Conservation (phyloP, 1,140 invertebrate species). For the Mycetomoellerius zeteki region DNA sequence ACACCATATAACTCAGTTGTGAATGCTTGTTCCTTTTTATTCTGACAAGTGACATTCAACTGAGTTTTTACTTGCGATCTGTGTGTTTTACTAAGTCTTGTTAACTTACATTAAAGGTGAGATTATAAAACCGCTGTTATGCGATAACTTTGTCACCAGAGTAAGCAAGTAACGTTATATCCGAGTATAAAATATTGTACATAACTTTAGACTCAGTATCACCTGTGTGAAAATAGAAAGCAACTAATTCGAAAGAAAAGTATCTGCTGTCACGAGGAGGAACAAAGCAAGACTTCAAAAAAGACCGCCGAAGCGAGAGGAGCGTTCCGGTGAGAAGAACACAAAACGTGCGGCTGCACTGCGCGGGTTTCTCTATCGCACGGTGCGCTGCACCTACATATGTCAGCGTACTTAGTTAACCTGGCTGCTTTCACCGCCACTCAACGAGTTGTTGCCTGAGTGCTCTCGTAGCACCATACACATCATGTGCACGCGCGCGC, state of each 20-base stretch:
- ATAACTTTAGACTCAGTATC: too few relatives aligned
- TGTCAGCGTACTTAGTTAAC: conserved; percentile 56
- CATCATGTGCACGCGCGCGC: background rate
- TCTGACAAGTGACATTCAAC: too few relatives aligned
- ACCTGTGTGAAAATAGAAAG: too few relatives aligned
- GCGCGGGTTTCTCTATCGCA: conserved; percentile 57
- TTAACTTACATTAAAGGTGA: too few relatives aligned
- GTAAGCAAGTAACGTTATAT: too few relatives aligned
- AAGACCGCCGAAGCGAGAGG: conserved; percentile 30
- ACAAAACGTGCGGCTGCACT: conserved; percentile 26
- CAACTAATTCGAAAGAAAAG: background rate
- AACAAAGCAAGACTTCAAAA: conserved; percentile 19
- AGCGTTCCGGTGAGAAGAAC: conserved; percentile 51
- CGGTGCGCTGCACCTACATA: conserved; percentile 59
- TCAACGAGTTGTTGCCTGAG: conserved; percentile 45
- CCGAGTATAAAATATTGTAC: too few relatives aligned
- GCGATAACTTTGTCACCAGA: too few relatives aligned
- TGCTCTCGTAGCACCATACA: conserved; percentile 29
- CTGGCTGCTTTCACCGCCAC: conserved; percentile 54
- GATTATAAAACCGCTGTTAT: too few relatives aligned
- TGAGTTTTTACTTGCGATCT: too few relatives aligned
- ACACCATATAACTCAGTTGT: too few relatives aligned
- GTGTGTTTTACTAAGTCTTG: too few relatives aligned
- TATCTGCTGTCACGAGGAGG: background rate
- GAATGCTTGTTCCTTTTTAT: too few relatives aligned